Conservation (phyloP, 2,888 invertebrate species). For the Hydraecia micacea region DNA sequence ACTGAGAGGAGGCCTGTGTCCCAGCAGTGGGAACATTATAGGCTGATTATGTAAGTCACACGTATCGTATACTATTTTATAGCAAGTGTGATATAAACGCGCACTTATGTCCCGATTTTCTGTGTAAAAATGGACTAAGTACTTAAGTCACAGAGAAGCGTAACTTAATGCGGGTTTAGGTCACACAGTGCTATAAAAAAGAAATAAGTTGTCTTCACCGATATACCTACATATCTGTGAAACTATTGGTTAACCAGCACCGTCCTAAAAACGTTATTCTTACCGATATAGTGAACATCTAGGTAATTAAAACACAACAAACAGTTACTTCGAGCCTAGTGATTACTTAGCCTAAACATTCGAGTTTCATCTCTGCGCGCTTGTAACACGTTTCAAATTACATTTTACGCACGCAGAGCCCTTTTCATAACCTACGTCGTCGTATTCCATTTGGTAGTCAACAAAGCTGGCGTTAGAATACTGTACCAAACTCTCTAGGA, state of each 20-base stretch:
- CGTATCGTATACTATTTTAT: too few species aligned
- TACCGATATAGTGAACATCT: background rate
- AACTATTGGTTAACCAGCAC: background rate
- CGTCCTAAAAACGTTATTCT: background rate
- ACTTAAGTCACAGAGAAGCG: too few species aligned
- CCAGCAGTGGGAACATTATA: too few species aligned
- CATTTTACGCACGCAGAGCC: conserved; percentile 69
- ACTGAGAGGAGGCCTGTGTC: too few species aligned
- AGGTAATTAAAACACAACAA: conserved; percentile 22
- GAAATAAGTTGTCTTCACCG: background rate
- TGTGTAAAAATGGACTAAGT: too few species aligned
- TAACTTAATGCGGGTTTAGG: too few species aligned
- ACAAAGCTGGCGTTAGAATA: conserved; percentile 69
- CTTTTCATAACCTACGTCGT: conserved; percentile 74
- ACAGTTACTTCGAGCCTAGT: background rate
- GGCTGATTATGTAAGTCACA: too few species aligned
- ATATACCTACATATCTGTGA: background rate
- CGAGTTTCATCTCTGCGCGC: conserved; percentile 50
- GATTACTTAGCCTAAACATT: conserved; percentile 28
- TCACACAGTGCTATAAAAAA: too few species aligned
- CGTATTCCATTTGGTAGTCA: conserved; percentile 75
- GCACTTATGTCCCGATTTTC: too few species aligned
- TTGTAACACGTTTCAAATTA: conserved; percentile 75
- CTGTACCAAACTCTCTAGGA: conserved; percentile 59
- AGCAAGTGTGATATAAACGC: too few species aligned